phyloP scores from a whole-genome alignment of 2,797 vertebrate species.

The Gallinago solitaria region DNA sequence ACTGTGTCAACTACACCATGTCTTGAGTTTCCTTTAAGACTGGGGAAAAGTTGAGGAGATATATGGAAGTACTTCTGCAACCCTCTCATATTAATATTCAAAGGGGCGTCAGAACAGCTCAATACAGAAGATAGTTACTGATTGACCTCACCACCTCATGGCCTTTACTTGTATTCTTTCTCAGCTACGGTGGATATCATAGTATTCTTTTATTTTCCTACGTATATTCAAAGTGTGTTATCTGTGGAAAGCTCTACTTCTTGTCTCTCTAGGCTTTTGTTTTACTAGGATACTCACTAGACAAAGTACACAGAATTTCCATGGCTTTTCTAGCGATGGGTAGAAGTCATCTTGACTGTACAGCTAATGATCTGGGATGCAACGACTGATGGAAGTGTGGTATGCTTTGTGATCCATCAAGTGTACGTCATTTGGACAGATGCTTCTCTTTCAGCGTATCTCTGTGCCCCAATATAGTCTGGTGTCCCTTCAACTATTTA shows the following conservation, averaged over 20 bases:
- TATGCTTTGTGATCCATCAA: fast-evolving
- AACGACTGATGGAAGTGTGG: not conserved
- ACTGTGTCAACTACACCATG: not conserved
- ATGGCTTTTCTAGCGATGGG: not conserved
- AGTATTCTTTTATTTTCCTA: not conserved
- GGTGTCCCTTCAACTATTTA: not conserved
- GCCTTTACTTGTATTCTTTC: not conserved
- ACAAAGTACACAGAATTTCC: not conserved
- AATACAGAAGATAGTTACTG: not conserved
- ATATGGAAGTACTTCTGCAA: not conserved
- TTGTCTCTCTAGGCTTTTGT: not conserved
- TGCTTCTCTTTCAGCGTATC: not conserved
- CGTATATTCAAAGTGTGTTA: not conserved
- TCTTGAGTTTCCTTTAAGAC: not conserved
- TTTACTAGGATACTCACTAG: not conserved
- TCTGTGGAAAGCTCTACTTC: not conserved
- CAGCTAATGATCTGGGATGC: not conserved
- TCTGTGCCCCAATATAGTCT: fast-evolving
- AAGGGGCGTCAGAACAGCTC: not conserved
- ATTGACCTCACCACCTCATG: not conserved
- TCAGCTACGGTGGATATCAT: not conserved
- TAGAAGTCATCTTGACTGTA: not conserved
- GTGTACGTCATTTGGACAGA: not conserved
- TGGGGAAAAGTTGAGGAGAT: not conserved
- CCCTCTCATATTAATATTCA: not conserved